These are phyloP conservation scores for Pandemis heparana DNA, from an alignment of 2,888 invertebrate species.

Conservation along the genomic window DNA sequence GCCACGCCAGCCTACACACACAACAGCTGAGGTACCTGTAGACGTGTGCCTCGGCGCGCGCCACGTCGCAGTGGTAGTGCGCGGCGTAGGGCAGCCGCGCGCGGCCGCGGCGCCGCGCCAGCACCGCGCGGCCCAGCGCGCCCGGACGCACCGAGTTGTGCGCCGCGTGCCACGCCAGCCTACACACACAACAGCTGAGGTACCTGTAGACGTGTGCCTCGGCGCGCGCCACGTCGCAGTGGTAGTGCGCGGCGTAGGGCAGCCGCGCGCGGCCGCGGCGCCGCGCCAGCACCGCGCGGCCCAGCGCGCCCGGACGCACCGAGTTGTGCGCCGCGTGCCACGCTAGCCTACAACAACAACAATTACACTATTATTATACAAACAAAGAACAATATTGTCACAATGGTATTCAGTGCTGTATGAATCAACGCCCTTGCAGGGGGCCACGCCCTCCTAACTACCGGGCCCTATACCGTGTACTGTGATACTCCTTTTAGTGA, in stretches of 20 bases:
- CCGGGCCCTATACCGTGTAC: no score
- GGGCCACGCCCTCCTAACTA: no score
- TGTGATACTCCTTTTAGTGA: no score
- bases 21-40: constrained; percentile 49
- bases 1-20: constrained; percentile 88
- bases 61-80: constrained; percentile 67
- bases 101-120: constrained; percentile 85
- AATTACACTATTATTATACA: no score
- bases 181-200: constrained; percentile 59
- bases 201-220: constrained; percentile 67
- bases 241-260: constrained; percentile 71
- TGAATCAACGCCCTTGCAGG: no score
- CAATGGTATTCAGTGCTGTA: no score
- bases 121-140: constrained; percentile 89
- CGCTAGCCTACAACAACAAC: no score
- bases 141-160: constrained; percentile 90
- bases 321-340: constrained; percentile 89
- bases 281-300: constrained; percentile 88
- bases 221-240: constrained; percentile 59
- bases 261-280: constrained; percentile 79
- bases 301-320: constrained; percentile 90
- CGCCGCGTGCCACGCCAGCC: constrained; percentile 89
- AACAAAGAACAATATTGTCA: no score
- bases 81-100: constrained; percentile 69
- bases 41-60: constrained; percentile 64